A percentile compares a stretch with the other conserved stretches of the same genome.
Conservation (phyloP, 2,888 invertebrate species). For the Metacarcinus magister region DNA sequence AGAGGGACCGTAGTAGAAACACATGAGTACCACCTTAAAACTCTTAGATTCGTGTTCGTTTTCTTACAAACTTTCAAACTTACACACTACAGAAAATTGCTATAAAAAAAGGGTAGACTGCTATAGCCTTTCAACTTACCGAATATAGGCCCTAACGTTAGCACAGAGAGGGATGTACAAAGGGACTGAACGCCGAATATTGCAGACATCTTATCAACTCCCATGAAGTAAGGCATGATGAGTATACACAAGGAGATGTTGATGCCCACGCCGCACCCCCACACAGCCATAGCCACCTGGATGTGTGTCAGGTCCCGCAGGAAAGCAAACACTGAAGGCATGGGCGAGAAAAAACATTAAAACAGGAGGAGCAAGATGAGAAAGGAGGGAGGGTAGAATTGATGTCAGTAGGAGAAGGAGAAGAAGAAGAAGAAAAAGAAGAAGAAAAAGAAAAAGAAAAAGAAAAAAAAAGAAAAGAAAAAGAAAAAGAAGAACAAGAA, state of each 20-base stretch:
- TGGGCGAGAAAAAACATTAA: background rate
- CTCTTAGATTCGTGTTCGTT: background rate
- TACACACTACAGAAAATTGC: background rate
- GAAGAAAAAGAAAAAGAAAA: background rate
- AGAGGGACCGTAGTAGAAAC: background rate
- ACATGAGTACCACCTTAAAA: background rate
- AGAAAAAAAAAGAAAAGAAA: no score
- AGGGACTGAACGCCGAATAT: background rate
- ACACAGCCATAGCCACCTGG: background rate
- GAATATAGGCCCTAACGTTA: background rate
- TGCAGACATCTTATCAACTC: constrained; percentile 31
- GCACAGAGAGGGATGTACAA: background rate
- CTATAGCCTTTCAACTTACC: background rate
- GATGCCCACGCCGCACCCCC: constrained; percentile 53
- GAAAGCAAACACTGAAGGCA: constrained; percentile 57
- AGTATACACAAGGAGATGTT: background rate
- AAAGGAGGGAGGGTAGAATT: background rate
- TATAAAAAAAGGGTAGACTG: background rate
- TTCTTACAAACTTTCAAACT: background rate
- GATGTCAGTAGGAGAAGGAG: background rate
- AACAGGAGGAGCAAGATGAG: background rate
- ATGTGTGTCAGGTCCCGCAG: background rate
- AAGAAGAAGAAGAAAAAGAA: background rate
- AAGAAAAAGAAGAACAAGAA: no score
- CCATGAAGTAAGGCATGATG: constrained; percentile 45